Evolutionary conservation across 1,140 invertebrate species (phyloP).

Genomic region (Hyposmocoma kahamanoa): DNA sequence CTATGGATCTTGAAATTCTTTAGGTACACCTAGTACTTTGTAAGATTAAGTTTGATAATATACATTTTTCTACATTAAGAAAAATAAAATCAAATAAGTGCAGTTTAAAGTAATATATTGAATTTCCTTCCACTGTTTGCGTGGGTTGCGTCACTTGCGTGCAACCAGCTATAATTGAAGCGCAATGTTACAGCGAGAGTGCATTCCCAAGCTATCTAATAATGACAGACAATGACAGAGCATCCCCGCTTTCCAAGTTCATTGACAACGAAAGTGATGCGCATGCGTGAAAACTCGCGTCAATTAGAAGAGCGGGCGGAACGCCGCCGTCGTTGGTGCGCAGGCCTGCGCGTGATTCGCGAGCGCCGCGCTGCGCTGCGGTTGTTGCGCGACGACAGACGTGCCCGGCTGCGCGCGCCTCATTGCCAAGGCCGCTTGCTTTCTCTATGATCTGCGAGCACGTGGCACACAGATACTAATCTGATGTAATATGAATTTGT

Average conservation of each 20-base stretch:
- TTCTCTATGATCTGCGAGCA: slow-evolving; percentile 46
- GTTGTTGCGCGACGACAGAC: slow-evolving; percentile 19
- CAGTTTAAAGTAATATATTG: not conserved
- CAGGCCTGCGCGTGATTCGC: slow-evolving; percentile 11
- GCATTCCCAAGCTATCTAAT: slow-evolving; percentile 59
- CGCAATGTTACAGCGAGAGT: slow-evolving; percentile 58
- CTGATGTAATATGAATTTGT: slow-evolving; percentile 45
- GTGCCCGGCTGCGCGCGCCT: slow-evolving; percentile 34
- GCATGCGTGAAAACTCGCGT: slow-evolving; percentile 60
- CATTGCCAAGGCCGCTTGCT: slow-evolving; percentile 64
- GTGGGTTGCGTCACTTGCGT: slow-evolving; percentile 36
- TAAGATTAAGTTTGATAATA: too few species aligned
- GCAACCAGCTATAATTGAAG: slow-evolving; percentile 24
- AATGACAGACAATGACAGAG: slow-evolving; percentile 54
- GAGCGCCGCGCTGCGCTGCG: slow-evolving; percentile 11
- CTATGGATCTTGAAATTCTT: too few species aligned
- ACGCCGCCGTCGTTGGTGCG: slow-evolving; percentile 6
- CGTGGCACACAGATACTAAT: slow-evolving; percentile 41
- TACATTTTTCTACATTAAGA: too few species aligned
- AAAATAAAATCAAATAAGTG: not conserved
- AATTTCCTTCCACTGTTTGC: slow-evolving; percentile 9
- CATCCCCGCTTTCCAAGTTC: slow-evolving; percentile 70
- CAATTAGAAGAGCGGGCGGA: slow-evolving; percentile 23
- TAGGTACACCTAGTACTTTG: too few species aligned
- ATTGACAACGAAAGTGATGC: slow-evolving; percentile 68